Percentiles rank a stretch among this genome's conserved stretches.
Evolutionary conservation across 2,888 invertebrate genomes (phyloP).

Genomic region (Scaptomyza parva): DNA sequence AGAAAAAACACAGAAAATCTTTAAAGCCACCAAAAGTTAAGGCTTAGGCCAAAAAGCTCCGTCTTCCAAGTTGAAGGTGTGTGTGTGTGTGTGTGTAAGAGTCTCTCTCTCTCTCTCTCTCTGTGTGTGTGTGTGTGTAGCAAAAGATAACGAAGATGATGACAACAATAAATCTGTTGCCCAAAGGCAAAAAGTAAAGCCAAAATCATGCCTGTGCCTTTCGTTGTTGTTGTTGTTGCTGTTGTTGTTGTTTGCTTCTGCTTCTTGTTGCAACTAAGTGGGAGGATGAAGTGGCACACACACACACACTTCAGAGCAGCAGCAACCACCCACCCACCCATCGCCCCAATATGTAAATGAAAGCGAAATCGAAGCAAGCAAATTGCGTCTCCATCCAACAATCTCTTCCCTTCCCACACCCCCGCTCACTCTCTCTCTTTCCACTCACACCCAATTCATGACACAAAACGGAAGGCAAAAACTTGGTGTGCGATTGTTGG

Average conservation of each 20-base stretch:
- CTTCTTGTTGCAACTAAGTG: not conserved
- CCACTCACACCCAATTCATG: no score
- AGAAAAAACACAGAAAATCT: slow-evolving; percentile 10
- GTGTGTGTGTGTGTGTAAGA: not conserved
- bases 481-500: slow-evolving; percentile 5
- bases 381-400: not conserved
- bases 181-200: slow-evolving; percentile 9
- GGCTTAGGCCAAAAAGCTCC: slow-evolving; percentile 10
- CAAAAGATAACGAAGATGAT: slow-evolving; percentile 19
- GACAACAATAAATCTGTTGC: slow-evolving; percentile 22
- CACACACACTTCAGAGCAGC: not conserved
- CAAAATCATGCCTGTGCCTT: slow-evolving; percentile 3
- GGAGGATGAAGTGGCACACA: not conserved
- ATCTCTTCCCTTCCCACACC: no score
- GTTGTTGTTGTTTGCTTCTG: no score
- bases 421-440: not conserved
- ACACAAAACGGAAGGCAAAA: slow-evolving; percentile 8
- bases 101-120: no score
- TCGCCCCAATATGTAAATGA: slow-evolving; percentile 11
- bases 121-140: not conserved
- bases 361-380: slow-evolving; percentile 16
- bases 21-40: slow-evolving; percentile 12
- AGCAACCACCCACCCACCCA: not conserved
- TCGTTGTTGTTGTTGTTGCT: not conserved
- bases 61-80: not conserved